phyloP scores from a whole-genome alignment of 1,140 invertebrate genomes.

The Heterodera schachtii region DNA sequence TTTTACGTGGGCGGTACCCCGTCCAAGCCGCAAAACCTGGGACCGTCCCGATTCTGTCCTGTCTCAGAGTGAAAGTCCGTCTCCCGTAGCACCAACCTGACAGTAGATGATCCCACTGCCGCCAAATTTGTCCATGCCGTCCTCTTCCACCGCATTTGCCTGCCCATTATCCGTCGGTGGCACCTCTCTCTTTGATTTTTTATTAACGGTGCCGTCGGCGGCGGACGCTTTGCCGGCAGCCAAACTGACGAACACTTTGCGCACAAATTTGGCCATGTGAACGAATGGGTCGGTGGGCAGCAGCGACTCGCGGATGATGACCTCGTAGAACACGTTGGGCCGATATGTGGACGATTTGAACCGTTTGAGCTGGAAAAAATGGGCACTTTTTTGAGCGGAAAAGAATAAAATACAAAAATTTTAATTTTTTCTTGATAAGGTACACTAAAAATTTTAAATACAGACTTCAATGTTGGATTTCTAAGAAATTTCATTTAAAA shows the following conservation, averaged over 20 bases:
- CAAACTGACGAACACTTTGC: conserved; percentile 29
- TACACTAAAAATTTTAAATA: too few species aligned
- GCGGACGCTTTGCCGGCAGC: conserved; percentile 4
- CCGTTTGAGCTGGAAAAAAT: conserved; percentile 67
- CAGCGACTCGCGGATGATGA: conserved; percentile 69
- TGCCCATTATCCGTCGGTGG: too few species aligned
- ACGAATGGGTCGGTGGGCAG: conserved; percentile 6
- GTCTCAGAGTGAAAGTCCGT: too few species aligned
- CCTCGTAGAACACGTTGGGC: conserved; percentile 75
- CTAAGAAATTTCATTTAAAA: too few species aligned
- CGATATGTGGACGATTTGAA: conserved; percentile 75
- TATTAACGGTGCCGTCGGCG: background rate
- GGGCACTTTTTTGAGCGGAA: too few species aligned
- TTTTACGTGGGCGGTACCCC: too few species aligned
- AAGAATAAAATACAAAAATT: too few species aligned
- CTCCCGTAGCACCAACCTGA: background rate
- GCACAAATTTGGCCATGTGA: conserved; percentile 35
- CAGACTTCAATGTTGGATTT: too few species aligned
- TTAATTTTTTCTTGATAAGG: too few species aligned
- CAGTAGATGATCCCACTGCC: conserved; percentile 46
- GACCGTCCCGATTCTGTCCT: too few species aligned
- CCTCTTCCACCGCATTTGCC: background rate
- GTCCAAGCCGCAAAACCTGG: too few species aligned
- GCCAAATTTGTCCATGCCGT: background rate
- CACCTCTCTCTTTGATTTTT: too few species aligned